Evolutionary conservation across 2,888 invertebrate genomes (phyloP).

Genomic region (Caenorhabditis sp.): DNA sequence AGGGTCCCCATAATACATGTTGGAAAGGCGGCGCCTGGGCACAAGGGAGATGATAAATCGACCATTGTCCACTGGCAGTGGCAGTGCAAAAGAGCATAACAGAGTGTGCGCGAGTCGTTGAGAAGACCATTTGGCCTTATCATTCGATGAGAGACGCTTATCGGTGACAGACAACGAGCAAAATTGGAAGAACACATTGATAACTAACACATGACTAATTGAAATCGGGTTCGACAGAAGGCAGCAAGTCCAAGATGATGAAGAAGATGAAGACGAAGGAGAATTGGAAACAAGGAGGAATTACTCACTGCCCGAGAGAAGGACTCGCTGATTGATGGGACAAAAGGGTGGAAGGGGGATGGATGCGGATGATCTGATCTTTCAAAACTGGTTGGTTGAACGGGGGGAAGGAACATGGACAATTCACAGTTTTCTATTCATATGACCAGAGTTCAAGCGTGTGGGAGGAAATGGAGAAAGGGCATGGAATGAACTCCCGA

Average conservation of each 20-base stretch:
- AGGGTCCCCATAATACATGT: slow-evolving; percentile 7
- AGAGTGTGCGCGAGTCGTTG: not conserved
- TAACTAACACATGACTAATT: slow-evolving; percentile 7
- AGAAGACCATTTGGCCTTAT: slow-evolving; percentile 4
- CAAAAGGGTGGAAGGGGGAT: too few species aligned
- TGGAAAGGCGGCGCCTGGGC: slow-evolving; percentile 30
- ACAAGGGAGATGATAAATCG: slow-evolving; percentile 39
- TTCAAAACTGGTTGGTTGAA: slow-evolving; percentile 11
- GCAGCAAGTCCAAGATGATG: not conserved
- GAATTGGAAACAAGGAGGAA: slow-evolving; percentile 41
- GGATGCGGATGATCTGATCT: too few species aligned
- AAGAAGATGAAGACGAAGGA: slow-evolving; percentile 4
- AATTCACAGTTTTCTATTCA: not conserved
- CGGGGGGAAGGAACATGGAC: not conserved
- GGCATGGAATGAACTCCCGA: not conserved
- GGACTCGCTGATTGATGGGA: slow-evolving; percentile 44
- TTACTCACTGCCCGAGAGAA: slow-evolving; percentile 40
- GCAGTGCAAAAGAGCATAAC: too few species aligned
- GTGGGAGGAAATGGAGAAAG: not conserved
- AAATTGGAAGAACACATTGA: slow-evolving; percentile 7
- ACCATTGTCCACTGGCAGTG: slow-evolving; percentile 34
- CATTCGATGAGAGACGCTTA: not conserved
- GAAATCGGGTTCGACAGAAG: slow-evolving; percentile 6
- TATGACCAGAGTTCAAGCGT: not conserved
- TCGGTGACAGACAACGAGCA: slow-evolving; percentile 27